Conservation (phyloP, 2,888 invertebrate genomes). For the Sturmia bella region DNA sequence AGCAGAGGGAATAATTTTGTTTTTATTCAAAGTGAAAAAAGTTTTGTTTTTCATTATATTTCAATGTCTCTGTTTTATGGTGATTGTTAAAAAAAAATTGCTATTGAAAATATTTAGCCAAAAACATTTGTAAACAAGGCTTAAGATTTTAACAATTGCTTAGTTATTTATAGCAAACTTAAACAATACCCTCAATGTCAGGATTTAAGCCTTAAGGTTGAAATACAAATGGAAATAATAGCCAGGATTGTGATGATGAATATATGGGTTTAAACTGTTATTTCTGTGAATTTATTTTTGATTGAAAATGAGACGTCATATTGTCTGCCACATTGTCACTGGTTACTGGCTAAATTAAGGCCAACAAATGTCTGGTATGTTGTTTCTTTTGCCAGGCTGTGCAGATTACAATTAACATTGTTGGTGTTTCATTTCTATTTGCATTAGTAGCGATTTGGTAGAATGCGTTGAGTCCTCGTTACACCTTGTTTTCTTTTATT, state of each 20-base stretch:
- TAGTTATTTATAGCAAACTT: constrained; percentile 41
- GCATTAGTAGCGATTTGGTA: constrained; percentile 71
- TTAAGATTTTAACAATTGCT: constrained; percentile 75
- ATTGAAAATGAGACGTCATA: constrained; percentile 75
- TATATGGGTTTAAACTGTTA: constrained; percentile 18
- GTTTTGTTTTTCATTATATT: not conserved
- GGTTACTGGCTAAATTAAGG: constrained; percentile 77
- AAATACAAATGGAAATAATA: constrained; percentile 19
- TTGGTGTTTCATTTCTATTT: constrained; percentile 60
- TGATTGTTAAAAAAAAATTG: constrained; percentile 59
- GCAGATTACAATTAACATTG: constrained; percentile 56
- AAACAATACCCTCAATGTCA: constrained; percentile 17
- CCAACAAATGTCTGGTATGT: constrained; percentile 67
- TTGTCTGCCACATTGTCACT: constrained; percentile 79
- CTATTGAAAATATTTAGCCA: constrained; percentile 77
- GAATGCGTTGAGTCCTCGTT: constrained; percentile 50
- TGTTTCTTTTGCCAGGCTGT: constrained; percentile 25
- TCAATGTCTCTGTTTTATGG: not conserved
- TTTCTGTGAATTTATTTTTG: constrained; percentile 44
- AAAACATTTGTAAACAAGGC: constrained; percentile 79
- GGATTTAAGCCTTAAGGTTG: constrained; percentile 57
- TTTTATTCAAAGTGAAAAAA: constrained; percentile 13
- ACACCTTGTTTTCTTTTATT: not conserved
- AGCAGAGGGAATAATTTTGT: constrained; percentile 12
- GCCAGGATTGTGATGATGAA: constrained; percentile 30